Base-by-base conservation (phyloP, 2,113 vertebrate genomes). In the Meleagris gallopavo region DNA sequence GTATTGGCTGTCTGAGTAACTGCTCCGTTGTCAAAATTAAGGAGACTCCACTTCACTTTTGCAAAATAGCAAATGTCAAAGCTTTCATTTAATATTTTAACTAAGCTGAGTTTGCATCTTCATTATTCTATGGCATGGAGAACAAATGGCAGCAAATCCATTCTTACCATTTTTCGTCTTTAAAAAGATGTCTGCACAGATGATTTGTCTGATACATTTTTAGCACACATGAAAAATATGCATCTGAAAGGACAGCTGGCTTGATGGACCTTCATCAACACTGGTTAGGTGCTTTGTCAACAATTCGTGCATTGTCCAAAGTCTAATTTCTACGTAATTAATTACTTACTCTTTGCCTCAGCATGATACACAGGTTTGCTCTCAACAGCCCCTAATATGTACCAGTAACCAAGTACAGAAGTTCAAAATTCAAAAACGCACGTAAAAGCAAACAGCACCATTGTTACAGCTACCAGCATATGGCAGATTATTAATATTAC, bases 201-300 rank as follows among this genome's bases (percentile, higher is more conserved):
- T 77, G 82, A 86, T 22, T 76, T 27, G 54, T 55, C 58, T 73
- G 38, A 48, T 74, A 74, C 90, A 71, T 41, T 74, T 86, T 2
- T 50, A 65, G 55, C 46, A 55, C 90, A 83, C 62, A 5, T 0
- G 3, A 89, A 93, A 34, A 93, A 67, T 32, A 77, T 22, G 74
- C 62, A 91, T 81, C 38, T 86, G 81, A 80, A 90, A 96, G 71
- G 85, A 43, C 54, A 96, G 90, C 65, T 80, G 77, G 65, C 82
- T 90, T 38, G 64, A 64, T 13, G n/a, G 25, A 36, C 62, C 60
- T 89, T 69, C 38, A 86, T 29, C 91, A 62, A 34, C 43, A 18
- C 16, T 10, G 6, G 4, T 38, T 18, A 17, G 9, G 58, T 90
- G 13, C 79, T 84, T 50, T 55, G 77, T 52, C 73, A 73, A 38